Base-by-base conservation (phyloP, 2,888 invertebrate species). In the Macrophya alboannulata region DNA sequence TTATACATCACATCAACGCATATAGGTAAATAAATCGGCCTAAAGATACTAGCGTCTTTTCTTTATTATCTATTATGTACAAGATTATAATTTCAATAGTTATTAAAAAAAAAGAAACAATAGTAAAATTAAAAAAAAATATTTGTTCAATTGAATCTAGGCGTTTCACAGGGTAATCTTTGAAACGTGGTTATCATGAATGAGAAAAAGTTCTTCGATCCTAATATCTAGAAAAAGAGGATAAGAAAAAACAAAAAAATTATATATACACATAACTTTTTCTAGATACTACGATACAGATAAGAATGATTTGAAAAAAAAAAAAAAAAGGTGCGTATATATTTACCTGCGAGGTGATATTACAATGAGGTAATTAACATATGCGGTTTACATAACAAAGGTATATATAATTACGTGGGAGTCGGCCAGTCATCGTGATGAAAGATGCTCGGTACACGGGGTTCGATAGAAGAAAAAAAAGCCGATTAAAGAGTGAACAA, bases 391-490 rank as follows among this genome's bases (percentile, higher is more conserved):
- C 25, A 55, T 62, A 62, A 62, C 25, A 62, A 25, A 25, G 62
- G 62, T 62, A 62, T 62, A 25, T 62, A 31, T 37, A 37, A 68
- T 68, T 17, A 68, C 31, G 37, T 68, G 68, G 37, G 25, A 68
- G 17, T 68, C 37, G 15, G 21, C 21, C 62, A 62, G 40, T 81
- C 62, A 31, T 62, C 40, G 79, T 59, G 62, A 81, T 81, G 40
- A 84, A 86, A 72, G 86, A 85, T 84, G 77, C 87, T 86, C 77
- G 84, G 65, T n/a, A 86, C 74, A 72, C 85, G 85, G 59, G 76
- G 84, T 86, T 85, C 85, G 88, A 87, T 81, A 71, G 85, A 85
- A 10, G 31, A 82, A 83, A n/a, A 25, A 6, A 59, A 43, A 59
- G 37, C 3, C 25, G 65, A 65, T 51, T 37, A 37, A 55, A 45